phyloP scores from a whole-genome alignment of 2,888 invertebrate genomes.

The Athalia cordata region DNA sequence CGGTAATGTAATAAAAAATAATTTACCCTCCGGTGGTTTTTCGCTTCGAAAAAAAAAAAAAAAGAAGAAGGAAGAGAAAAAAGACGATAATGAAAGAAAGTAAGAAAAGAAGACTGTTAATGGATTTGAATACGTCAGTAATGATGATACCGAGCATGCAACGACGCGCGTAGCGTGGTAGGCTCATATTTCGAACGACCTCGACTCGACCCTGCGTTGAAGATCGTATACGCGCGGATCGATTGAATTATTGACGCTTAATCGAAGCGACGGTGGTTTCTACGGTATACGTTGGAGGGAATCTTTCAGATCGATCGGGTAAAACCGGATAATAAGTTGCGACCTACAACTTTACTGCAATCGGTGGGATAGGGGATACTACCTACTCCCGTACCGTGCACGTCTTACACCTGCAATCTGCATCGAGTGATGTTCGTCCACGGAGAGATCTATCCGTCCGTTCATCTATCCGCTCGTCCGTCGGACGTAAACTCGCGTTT shows the following conservation, averaged over 20 bases:
- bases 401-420: slow-evolving; percentile 39
- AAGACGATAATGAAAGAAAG: too few species aligned
- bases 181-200: slow-evolving; percentile 40
- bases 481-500: slow-evolving; percentile 25
- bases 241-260: slow-evolving; percentile 43
- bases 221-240: slow-evolving; percentile 33
- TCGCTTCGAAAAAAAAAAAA: too few species aligned
- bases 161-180: slow-evolving; percentile 7
- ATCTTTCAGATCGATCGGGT: slow-evolving; percentile 38
- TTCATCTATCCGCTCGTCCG: slow-evolving; percentile 23
- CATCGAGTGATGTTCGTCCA: neutral
- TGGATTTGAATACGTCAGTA: slow-evolving; percentile 22
- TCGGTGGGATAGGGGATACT: neutral
- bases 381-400: slow-evolving; percentile 18
- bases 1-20: too few species aligned
- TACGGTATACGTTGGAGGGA: slow-evolving; percentile 8
- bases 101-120: neutral
- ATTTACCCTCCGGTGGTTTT: too few species aligned
- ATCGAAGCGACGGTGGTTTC: slow-evolving; percentile 34
- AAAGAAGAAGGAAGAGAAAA: too few species aligned
- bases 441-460: neutral
- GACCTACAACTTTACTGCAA: slow-evolving; percentile 26
- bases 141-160: slow-evolving; percentile 10
- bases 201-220: slow-evolving; percentile 13
- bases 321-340: slow-evolving; percentile 41